These are phyloP conservation scores for Xerus inauris DNA, from an alignment of 2,113 vertebrate genomes.

Conservation along the genomic window DNA sequence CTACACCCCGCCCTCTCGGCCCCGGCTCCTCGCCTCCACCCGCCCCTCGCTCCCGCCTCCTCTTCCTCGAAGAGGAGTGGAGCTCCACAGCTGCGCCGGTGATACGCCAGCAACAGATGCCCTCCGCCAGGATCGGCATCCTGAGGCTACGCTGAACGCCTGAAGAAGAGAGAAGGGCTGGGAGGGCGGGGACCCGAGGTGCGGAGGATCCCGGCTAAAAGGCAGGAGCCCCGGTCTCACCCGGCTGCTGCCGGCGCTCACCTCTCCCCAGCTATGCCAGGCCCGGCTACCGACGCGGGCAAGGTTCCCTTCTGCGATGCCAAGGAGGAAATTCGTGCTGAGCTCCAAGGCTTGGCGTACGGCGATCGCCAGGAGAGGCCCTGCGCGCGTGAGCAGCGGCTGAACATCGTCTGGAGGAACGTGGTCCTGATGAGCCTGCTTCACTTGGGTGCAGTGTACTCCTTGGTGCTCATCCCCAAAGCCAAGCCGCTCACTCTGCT, in stretches of 20 bases:
- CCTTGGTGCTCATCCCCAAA: conserved; percentile 85
- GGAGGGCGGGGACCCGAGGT: neutral
- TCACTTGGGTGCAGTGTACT: conserved; percentile 86
- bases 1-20: neutral
- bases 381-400: conserved; percentile 38
- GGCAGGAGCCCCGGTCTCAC: neutral
- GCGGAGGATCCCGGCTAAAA: neutral
- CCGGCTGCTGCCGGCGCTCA: neutral
- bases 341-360: neutral
- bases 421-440: conserved; percentile 87
- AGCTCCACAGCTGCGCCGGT: conserved; percentile 25
- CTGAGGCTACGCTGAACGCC: neutral
- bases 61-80: neutral
- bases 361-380: neutral
- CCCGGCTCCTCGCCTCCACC: neutral
- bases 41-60: neutral
- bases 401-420: conserved; percentile 87
- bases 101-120: conserved; percentile 75
- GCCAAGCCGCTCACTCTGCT: conserved; percentile 87
- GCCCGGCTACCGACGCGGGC: neutral
- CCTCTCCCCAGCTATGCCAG: conserved; percentile 46
- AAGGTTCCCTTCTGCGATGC: neutral
- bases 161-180: neutral
- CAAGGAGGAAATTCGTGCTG: neutral
- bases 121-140: neutral